Conservation (phyloP, 2,113 vertebrate genomes). For the Deroptyus accipitrinus region DNA sequence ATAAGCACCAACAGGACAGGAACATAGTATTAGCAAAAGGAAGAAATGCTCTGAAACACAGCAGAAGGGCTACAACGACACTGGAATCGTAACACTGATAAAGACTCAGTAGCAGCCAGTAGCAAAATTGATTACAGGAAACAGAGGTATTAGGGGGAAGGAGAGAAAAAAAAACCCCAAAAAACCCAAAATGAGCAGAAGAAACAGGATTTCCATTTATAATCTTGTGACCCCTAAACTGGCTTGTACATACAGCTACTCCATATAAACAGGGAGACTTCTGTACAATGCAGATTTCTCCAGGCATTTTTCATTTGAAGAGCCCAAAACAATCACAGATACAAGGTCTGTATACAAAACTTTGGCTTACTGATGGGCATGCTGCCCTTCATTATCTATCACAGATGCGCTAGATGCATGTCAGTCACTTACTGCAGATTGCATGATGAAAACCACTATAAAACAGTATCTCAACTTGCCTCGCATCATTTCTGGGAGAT, state of each 20-base stretch:
- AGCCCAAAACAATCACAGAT: background rate
- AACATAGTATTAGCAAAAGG: background rate
- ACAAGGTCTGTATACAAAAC: background rate
- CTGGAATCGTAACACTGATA: background rate
- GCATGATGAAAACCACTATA: background rate
- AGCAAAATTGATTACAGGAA: background rate
- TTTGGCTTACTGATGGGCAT: background rate
- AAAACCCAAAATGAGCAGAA: background rate
- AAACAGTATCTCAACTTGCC: background rate
- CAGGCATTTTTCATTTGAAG: background rate
- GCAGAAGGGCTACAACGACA: background rate
- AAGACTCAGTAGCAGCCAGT: accelerated
- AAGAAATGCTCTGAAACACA: accelerated
- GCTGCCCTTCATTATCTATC: background rate
- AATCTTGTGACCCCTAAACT: background rate
- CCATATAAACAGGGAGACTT: background rate
- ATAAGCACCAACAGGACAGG: background rate
- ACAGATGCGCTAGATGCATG: background rate
- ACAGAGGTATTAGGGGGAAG: background rate
- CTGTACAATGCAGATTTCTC: background rate
- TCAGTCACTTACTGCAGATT: background rate
- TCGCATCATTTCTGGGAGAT: background rate
- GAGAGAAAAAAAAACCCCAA: too few relatives aligned
- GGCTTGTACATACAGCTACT: background rate
- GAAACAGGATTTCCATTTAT: background rate